A percentile compares a stretch with the other conserved stretches of the same genome.
Evolutionary conservation across 2,797 vertebrate genomes (phyloP).

Genomic region (Pipistrellus nathusii): DNA sequence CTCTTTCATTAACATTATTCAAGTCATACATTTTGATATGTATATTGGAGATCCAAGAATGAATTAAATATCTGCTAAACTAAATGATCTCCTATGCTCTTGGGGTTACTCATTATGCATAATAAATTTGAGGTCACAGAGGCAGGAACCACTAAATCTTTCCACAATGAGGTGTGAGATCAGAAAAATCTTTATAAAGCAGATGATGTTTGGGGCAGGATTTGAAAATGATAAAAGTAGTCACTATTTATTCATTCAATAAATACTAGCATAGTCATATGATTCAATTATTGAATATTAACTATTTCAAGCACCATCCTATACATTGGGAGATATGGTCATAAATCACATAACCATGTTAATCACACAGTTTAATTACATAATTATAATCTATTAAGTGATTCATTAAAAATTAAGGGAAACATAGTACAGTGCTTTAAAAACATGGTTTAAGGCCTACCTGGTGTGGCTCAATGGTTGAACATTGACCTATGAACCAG

Average conservation of each 20-base stretch:
- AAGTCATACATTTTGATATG: background rate
- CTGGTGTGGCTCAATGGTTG: no score
- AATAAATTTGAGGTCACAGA: background rate
- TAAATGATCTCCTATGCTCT: background rate
- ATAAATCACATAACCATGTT: background rate
- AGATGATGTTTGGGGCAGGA: background rate
- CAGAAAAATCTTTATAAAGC: background rate
- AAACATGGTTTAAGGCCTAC: no score
- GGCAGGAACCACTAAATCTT: background rate
- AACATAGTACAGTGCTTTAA: background rate
- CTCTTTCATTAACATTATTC: background rate
- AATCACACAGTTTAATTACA: no score
- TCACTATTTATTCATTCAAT: background rate
- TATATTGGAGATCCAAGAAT: background rate
- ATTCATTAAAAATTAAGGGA: no score
- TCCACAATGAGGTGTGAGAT: background rate
- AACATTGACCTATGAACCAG: no score
- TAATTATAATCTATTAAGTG: no score
- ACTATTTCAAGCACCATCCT: background rate
- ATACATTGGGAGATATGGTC: background rate
- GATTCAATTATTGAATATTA: background rate
- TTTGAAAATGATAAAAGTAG: background rate
- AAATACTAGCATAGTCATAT: background rate
- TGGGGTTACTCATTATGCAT: background rate
- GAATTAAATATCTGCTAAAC: background rate